Percentiles rank a stretch among this genome's conserved stretches.
These are phyloP conservation scores for Formica selysi DNA, from an alignment of 1,140 invertebrate genomes.

Conservation along the genomic window DNA sequence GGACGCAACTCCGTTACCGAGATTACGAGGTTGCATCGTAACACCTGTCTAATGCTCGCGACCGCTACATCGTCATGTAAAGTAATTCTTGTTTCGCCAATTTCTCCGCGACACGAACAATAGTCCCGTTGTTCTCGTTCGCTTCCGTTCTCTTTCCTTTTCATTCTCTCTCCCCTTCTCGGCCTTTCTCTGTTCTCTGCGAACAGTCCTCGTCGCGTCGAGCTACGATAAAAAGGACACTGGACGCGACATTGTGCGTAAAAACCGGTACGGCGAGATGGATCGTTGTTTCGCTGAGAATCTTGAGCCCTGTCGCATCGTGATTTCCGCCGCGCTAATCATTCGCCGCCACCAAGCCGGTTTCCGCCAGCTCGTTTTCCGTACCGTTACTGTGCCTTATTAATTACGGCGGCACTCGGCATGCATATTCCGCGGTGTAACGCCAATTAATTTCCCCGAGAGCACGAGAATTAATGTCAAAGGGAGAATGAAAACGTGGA, in stretches of 20 bases:
- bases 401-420: conserved; percentile 61
- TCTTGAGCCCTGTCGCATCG: conserved; percentile 30
- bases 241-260: conserved; percentile 4
- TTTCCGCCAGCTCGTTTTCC: conserved; percentile 53
- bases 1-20: conserved; percentile 39
- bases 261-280: conserved; percentile 36
- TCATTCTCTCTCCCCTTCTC: not conserved
- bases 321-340: conserved; percentile 58
- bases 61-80: conserved; percentile 43
- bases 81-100: conserved; percentile 55
- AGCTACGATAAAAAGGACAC: conserved; percentile 40
- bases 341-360: conserved; percentile 42
- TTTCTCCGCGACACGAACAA: conserved; percentile 49
- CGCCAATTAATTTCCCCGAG: conserved; percentile 59
- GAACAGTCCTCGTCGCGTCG: not conserved
- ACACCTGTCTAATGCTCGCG: conserved; percentile 59
- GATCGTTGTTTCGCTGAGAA: conserved; percentile 55
- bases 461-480: conserved; percentile 64
- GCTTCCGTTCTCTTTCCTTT: not conserved
- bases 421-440: conserved; percentile 59
- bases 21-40: conserved; percentile 53
- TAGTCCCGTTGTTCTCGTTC: conserved; percentile 10
- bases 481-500: conserved; percentile 58
- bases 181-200: not conserved
- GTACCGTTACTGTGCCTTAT: conserved; percentile 59